phyloP scores from a whole-genome alignment of 2,888 invertebrate genomes.

The Sussaba pulchella region DNA sequence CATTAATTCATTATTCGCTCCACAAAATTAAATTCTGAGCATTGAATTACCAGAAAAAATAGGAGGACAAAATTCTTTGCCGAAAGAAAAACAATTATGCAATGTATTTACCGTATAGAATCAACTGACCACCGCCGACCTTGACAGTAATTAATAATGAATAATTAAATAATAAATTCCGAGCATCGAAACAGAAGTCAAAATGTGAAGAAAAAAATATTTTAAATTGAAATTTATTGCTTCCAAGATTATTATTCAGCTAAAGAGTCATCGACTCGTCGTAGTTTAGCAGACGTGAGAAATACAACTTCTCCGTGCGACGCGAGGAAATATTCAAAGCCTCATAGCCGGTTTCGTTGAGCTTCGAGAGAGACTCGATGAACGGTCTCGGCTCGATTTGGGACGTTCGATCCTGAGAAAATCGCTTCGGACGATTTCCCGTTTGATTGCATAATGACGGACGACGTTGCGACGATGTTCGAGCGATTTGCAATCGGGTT shows the following conservation, averaged over 20 bases:
- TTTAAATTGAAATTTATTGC: background rate
- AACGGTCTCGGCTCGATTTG: slow-evolving; percentile 34
- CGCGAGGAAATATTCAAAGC: background rate
- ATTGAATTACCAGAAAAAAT: too few species aligned
- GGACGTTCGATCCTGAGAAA: slow-evolving; percentile 34
- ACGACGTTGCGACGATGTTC: slow-evolving; percentile 29
- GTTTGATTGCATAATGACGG: slow-evolving; percentile 14
- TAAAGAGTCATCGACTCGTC: background rate
- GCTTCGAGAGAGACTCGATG: background rate
- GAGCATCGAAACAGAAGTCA: too few species aligned
- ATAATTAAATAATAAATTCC: too few species aligned
- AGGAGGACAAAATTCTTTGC: too few species aligned
- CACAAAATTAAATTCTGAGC: background rate
- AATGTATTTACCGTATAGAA: too few species aligned
- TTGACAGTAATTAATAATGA: too few species aligned
- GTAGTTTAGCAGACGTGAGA: background rate
- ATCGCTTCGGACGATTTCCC: slow-evolving; percentile 42
- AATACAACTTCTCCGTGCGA: background rate
- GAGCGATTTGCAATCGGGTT: slow-evolving; percentile 41
- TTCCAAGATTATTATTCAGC: background rate
- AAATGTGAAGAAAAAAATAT: background rate
- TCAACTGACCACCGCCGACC: too few species aligned
- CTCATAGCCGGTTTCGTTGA: too few species aligned
- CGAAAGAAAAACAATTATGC: too few species aligned
- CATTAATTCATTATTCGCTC: slow-evolving; percentile 4